Evolutionary conservation across 2,888 invertebrate species (phyloP), one percentile per base, ranked within the genome.

Genomic region (Crioceris asparagi): DNA sequence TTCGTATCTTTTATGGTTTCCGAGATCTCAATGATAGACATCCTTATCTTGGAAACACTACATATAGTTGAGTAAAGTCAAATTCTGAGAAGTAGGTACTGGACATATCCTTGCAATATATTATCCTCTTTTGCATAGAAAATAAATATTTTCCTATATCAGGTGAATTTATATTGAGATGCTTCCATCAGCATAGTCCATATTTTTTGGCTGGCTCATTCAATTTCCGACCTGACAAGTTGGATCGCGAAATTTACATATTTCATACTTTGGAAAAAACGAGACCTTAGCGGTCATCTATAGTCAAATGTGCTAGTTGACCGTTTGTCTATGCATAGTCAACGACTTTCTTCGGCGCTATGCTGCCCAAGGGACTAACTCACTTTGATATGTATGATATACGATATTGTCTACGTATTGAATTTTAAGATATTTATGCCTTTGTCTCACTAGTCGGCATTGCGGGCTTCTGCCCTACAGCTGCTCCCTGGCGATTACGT

Each of bases 221-320:
- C n/a, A n/a, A n/a, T n/a, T n/a, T n/a, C n/a, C n/a, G n/a, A 27
- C 27, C 27, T 27, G 27, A 27, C 27, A 27, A 15, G 27, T 27
- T 4, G 27, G 27, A 12, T 14, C 15, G 12, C 27, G 27, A n/a
- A n/a, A 27, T 27, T 27, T 27, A 27, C 27, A 27, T 27, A 27
- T 27, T 27, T 27, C 27, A 27, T 8, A 27, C 15, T 27, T 27
- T 27, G 27, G 15, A 35, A 60, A 62, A 59, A 57, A 53, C n/a
- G n/a, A n/a, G n/a, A n/a, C 54, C 55, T 60, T 61, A 54, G 59
- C 58, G 62, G 60, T 58, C 63, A 64, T 65, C 61, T 64, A 61
- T 64, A 64, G 62, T 64, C 62, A 62, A 65, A 64, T 64, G 60
- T 60, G 59, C 54, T 57, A 53, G 57, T 57, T 61, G 64, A 60